Percentiles rank a stretch among this genome's conserved stretches.
These are phyloP conservation scores for Brevimyrus niger DNA, from an alignment of 2,113 vertebrate species.

Conservation along the genomic window DNA sequence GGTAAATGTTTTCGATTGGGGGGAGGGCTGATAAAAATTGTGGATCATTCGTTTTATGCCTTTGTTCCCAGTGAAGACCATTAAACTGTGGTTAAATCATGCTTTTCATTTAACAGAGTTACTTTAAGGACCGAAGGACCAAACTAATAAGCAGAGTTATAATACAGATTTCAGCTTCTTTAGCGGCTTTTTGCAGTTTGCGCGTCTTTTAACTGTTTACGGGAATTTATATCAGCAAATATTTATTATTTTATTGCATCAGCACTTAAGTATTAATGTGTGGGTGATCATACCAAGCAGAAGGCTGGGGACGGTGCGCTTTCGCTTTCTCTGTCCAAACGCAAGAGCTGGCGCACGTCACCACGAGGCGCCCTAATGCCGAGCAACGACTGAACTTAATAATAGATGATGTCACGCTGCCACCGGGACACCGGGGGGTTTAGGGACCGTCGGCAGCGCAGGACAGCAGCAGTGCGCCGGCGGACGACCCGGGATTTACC, in stretches of 20 bases:
- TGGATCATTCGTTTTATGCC: not conserved
- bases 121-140: not conserved
- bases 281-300: not conserved
- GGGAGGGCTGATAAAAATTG: not conserved
- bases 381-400: not conserved
- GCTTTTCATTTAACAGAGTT: not conserved
- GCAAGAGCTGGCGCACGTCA: not conserved
- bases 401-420: slow-evolving; percentile 1
- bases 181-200: not conserved
- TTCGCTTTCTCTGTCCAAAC: not conserved
- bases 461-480: not conserved
- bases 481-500: not conserved
- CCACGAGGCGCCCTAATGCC: not conserved
- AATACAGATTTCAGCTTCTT: not conserved
- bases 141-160: not conserved
- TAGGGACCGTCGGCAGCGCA: not conserved
- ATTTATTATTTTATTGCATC: not conserved
- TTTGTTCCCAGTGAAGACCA: not conserved
- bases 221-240: not conserved
- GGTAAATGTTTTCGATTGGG: not conserved
- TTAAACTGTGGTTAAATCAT: not conserved
- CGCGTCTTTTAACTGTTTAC: not conserved
- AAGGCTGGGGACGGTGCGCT: not conserved
- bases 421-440: not conserved
- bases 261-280: not conserved